Conservation (phyloP, 2,113 vertebrate species). For the Corythornis vintsioides region DNA sequence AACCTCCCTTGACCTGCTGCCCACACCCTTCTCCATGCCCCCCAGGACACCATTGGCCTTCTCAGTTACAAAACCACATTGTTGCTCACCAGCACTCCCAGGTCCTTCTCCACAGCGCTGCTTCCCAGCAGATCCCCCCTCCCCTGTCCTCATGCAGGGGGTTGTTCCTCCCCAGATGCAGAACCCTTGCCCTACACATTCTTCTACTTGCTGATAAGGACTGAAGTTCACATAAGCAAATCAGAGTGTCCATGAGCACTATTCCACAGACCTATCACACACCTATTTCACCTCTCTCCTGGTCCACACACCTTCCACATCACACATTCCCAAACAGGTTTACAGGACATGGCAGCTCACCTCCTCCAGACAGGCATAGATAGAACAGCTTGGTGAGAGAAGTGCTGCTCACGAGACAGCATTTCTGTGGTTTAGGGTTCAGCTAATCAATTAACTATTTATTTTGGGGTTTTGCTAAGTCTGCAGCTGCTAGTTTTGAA, state of each 20-base stretch:
- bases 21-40: too few relatives aligned
- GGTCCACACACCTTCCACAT: background rate
- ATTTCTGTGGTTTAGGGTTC: slow-evolving; percentile 69
- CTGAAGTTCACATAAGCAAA: background rate
- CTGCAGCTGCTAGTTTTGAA: slow-evolving; percentile 79
- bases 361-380: slow-evolving; percentile 45
- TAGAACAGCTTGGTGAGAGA: background rate
- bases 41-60: too few relatives aligned
- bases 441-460: slow-evolving; percentile 10
- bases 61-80: too few relatives aligned
- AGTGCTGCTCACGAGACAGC: slow-evolving; percentile 10
- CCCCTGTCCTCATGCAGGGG: too few relatives aligned
- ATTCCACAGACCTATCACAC: accelerated
- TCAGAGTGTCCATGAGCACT: background rate
- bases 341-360: background rate
- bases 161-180: too few relatives aligned
- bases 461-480: slow-evolving; percentile 22
- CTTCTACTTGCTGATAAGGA: background rate
- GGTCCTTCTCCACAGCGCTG: too few relatives aligned
- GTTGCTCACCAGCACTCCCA: too few relatives aligned
- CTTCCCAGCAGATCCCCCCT: too few relatives aligned
- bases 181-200: too few relatives aligned
- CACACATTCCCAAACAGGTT: background rate
- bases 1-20: too few relatives aligned
- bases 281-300: background rate